Conservation (phyloP, 2,797 vertebrate genomes). For the Pangasius macronema region DNA sequence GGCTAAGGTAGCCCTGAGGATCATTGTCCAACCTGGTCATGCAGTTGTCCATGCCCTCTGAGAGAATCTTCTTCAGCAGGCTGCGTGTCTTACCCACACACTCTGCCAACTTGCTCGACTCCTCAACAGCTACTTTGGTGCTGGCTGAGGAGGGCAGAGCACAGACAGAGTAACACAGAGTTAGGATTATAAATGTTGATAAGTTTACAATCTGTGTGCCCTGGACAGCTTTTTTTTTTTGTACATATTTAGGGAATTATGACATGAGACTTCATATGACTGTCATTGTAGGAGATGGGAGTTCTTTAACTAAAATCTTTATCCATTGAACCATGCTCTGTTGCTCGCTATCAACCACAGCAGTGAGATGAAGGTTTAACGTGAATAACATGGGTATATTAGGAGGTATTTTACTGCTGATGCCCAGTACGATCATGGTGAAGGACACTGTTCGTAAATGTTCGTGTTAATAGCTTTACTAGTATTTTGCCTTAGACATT, state of each 20-base stretch:
- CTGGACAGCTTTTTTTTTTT: not conserved
- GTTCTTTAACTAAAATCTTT: not conserved
- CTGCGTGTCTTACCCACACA: constrained; percentile 98
- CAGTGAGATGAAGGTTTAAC: not conserved
- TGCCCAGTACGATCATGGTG: not conserved
- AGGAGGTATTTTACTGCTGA: not conserved
- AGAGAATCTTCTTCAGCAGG: constrained; percentile 95
- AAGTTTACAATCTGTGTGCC: not conserved
- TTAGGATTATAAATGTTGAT: not conserved
- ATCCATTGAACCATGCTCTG: not conserved
- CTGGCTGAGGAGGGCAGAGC: constrained; percentile 73
- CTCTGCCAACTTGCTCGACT: constrained; percentile 97
- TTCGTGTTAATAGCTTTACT: not conserved
- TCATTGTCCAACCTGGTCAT: constrained; percentile 97
- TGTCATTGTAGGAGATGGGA: not conserved
- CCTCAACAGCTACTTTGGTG: constrained; percentile 94
- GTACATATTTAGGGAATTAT: not conserved
- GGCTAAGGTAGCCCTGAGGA: constrained; percentile 94
- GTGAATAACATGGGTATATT: not conserved
- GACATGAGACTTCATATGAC: not conserved
- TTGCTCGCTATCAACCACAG: no score
- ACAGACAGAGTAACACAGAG: not conserved
- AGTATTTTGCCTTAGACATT: not conserved
- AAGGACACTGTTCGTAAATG: not conserved
- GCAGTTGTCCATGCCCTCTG: constrained; percentile 97